Evolutionary conservation across 1,140 invertebrate species (phyloP).

Genomic region (Latrodectus geometricus): DNA sequence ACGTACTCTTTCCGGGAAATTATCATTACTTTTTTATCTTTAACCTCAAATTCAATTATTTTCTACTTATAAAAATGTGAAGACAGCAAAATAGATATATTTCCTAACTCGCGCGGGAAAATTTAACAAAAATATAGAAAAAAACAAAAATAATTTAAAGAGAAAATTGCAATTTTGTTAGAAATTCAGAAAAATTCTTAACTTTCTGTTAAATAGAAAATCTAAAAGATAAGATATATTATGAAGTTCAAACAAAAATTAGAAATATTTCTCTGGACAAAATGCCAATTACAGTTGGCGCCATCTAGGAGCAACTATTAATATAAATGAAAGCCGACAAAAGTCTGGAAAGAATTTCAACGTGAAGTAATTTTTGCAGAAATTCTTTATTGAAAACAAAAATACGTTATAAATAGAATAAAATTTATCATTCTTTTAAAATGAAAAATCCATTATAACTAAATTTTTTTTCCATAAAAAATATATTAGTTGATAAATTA

Average conservation of each 20-base stretch:
- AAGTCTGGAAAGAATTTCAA: not conserved
- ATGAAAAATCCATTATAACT: not conserved
- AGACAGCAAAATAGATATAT: not conserved
- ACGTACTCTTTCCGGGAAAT: constrained; percentile 12
- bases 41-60: not conserved
- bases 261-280: not conserved
- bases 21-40: constrained; percentile 17
- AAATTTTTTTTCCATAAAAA: not conserved
- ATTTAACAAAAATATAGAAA: not conserved
- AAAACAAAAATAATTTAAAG: not conserved
- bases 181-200: not conserved
- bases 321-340: not conserved
- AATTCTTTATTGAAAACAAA: no score
- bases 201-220: not conserved
- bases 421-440: no score
- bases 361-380: no score
- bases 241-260: not conserved
- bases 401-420: no score
- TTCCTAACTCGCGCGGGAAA: not conserved
- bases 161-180: not conserved
- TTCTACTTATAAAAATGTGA: not conserved
- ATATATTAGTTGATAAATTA: not conserved
- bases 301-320: not conserved
- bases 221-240: not conserved
- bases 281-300: not conserved